A percentile compares a stretch with the other conserved stretches of the same genome.
Evolutionary conservation across 2,113 vertebrate genomes (phyloP).

Genomic region (Rhinopomastus cyanomelas): DNA sequence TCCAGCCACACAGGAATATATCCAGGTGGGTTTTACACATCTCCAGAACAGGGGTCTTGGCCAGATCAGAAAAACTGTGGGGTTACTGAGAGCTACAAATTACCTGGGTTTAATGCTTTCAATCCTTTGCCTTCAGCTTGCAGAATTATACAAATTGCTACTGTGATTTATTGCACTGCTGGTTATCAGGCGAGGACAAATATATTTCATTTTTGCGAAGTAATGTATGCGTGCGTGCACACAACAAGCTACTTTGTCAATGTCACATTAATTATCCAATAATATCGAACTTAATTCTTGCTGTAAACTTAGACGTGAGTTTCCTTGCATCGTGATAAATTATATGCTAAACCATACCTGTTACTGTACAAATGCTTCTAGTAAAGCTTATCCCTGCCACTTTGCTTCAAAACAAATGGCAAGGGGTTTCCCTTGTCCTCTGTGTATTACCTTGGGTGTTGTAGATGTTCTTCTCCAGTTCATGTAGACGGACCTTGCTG

Average conservation of each 20-base stretch:
- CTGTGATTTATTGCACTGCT: not conserved
- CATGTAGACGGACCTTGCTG: not conserved
- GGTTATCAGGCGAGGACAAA: not conserved
- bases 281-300: conserved; percentile 13
- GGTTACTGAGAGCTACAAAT: not conserved
- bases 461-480: not conserved
- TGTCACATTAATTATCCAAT: conserved; percentile 32
- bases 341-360: not conserved
- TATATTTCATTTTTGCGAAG: not conserved
- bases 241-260: conserved; percentile 9
- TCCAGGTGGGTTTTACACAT: too few relatives aligned
- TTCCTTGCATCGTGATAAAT: not conserved
- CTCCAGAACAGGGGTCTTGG: not conserved
- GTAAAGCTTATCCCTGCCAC: not conserved
- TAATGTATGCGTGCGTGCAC: not conserved
- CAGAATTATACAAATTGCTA: not conserved
- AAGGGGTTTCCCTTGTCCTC: not conserved
- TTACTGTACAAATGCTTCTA: not conserved
- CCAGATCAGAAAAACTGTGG: not conserved
- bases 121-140: not conserved
- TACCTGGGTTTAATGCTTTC: not conserved
- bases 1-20: too few relatives aligned
- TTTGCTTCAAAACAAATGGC: not conserved
- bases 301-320: not conserved
- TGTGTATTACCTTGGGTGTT: not conserved